These are phyloP conservation scores for Heliocidaris tuberculata DNA, from an alignment of 35 echinoderm and acorn worm species.

Conservation along the genomic window DNA sequence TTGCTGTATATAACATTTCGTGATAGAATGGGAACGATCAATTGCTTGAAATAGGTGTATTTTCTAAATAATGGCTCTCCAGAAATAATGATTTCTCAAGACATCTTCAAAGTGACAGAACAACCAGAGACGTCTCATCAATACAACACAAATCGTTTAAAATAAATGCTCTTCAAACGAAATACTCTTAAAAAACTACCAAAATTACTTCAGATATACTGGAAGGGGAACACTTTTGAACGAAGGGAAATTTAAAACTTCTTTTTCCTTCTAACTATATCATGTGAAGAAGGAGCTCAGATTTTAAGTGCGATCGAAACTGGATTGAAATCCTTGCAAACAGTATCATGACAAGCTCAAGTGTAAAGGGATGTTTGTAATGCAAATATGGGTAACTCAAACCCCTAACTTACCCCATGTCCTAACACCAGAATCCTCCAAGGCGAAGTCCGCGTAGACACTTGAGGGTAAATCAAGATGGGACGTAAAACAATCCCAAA, in stretches of 20 bases:
- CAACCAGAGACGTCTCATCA: not conserved
- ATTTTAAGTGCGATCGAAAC: slow-evolving; percentile 40
- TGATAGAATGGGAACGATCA: not conserved
- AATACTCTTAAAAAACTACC: not conserved
- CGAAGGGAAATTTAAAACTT: not conserved
- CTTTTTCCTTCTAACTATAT: not conserved
- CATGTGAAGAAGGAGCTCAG: not conserved
- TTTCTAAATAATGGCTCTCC: not conserved
- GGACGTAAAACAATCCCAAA: not conserved
- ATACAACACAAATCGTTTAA: not conserved
- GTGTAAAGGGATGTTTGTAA: slow-evolving; percentile 26
- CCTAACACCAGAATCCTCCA: not conserved
- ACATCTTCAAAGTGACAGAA: not conserved
- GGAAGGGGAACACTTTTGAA: not conserved
- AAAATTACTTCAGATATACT: not conserved
- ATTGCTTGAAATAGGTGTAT: not conserved
- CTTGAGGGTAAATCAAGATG: not conserved
- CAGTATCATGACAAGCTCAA: slow-evolving; percentile 40
- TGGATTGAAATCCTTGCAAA: slow-evolving; percentile 43
- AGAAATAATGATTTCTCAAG: slow-evolving; percentile 5
- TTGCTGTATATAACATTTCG: not conserved
- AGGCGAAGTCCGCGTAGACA: not conserved
- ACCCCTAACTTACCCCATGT: not conserved
- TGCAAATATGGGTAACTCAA: slow-evolving; percentile 44
- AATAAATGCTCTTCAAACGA: not conserved